Percentiles rank a stretch among this genome's conserved stretches.
Evolutionary conservation across 2,888 invertebrate species (phyloP).

Genomic region (Pseudoips prasinana): DNA sequence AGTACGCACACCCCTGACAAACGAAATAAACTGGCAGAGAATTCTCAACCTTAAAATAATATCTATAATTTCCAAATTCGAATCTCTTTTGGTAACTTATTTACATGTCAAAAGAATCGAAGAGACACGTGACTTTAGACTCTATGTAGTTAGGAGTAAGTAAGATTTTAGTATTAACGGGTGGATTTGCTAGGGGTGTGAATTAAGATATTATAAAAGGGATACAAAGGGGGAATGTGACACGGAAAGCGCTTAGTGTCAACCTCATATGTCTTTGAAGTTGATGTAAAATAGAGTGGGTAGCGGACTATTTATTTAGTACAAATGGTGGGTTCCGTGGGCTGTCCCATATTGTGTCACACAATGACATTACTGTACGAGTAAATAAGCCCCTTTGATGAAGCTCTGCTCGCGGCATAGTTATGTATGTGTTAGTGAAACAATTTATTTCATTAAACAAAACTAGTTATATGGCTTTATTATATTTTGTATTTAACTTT

Average conservation of each 20-base stretch:
- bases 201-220: constrained; percentile 75
- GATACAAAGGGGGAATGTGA: constrained; percentile 64
- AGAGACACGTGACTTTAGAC: constrained; percentile 25
- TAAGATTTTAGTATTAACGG: constrained; percentile 25
- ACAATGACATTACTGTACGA: constrained; percentile 19
- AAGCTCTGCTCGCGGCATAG: not conserved
- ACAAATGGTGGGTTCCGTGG: constrained; percentile 39
- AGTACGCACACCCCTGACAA: constrained; percentile 62
- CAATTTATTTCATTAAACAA: too few relatives aligned
- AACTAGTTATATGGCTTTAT: too few relatives aligned
- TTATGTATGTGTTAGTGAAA: too few relatives aligned
- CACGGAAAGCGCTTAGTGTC: constrained; percentile 74
- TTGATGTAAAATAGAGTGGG: constrained; percentile 47
- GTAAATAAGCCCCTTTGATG: constrained; percentile 25
- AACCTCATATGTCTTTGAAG: constrained; percentile 72
- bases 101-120: constrained; percentile 57
- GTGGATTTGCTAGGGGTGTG: constrained; percentile 67
- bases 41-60: constrained; percentile 31
- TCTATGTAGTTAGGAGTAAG: constrained; percentile 18
- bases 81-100: constrained; percentile 38
- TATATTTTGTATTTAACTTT: too few relatives aligned
- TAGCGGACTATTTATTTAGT: constrained; percentile 52
- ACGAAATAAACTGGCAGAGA: constrained; percentile 10
- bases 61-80: constrained; percentile 34
- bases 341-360: constrained; percentile 34